Conservation (phyloP, 2,888 invertebrate genomes). For the Stratiomys singularior region DNA sequence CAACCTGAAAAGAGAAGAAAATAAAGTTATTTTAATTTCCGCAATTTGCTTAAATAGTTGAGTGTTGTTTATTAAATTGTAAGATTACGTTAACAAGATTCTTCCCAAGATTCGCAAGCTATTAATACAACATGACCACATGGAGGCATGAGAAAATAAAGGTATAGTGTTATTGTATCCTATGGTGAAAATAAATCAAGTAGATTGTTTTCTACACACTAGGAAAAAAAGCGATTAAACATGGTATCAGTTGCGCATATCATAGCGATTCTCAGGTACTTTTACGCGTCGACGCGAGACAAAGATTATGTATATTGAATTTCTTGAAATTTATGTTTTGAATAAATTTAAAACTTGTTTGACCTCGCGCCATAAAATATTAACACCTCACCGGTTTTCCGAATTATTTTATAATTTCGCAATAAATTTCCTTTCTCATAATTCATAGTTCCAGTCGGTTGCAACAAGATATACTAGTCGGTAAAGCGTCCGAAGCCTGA, state of each 20-base stretch:
- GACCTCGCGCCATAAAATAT: not conserved
- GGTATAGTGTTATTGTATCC: not conserved
- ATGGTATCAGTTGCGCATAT: not conserved
- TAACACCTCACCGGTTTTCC: not conserved
- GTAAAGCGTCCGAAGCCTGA: too few relatives aligned
- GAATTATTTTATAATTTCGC: not conserved
- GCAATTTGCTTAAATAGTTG: conserved; percentile 17
- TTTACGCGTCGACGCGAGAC: not conserved
- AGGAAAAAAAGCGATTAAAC: not conserved
- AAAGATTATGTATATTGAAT: not conserved
- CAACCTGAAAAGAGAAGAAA: conserved; percentile 53
- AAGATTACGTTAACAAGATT: not conserved
- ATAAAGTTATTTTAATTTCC: not conserved
- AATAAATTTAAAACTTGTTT: not conserved
- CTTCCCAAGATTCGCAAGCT: not conserved
- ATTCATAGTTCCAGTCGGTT: not conserved
- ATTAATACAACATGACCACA: not conserved
- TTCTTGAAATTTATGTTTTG: not conserved
- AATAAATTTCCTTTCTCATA: not conserved
- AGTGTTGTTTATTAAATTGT: not conserved
- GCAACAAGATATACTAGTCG: too few relatives aligned
- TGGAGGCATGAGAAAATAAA: not conserved
- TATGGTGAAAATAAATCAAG: not conserved
- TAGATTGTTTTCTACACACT: not conserved
- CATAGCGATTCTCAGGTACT: not conserved